Evolutionary conservation across 2,113 vertebrate genomes (phyloP).

Genomic region (Fukomys damarensis): DNA sequence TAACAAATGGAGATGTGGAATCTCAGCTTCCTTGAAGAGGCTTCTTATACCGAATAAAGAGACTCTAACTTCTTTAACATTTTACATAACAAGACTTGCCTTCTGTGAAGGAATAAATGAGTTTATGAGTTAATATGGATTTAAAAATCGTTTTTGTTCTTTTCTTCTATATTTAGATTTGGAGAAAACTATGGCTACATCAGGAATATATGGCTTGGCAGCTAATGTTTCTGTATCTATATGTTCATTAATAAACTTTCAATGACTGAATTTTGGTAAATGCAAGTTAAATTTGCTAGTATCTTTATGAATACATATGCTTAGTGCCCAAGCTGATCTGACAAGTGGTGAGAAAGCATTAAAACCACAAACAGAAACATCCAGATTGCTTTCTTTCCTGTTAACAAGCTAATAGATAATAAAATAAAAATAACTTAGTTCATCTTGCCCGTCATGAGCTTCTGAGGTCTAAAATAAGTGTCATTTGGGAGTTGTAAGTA

Average conservation of each 20-base stretch:
- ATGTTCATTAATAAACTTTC: not conserved
- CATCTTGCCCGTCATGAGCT: not conserved
- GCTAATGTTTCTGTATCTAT: conserved; percentile 11
- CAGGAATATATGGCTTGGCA: not conserved
- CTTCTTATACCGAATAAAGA: not conserved
- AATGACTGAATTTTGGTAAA: not conserved
- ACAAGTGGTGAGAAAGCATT: not conserved
- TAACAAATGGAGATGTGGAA: not conserved
- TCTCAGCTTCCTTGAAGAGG: conserved; percentile 1
- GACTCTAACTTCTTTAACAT: conserved; percentile 10
- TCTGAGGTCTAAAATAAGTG: not conserved
- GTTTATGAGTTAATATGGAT: not conserved
- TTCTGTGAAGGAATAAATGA: not conserved
- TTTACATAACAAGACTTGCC: not conserved
- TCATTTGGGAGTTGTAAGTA: not conserved
- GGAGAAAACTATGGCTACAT: not conserved
- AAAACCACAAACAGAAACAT: not conserved
- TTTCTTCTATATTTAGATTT: conserved; percentile 21
- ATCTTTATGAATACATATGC: not conserved
- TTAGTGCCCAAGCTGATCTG: not conserved
- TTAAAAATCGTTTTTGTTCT: not conserved
- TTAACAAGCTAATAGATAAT: not conserved
- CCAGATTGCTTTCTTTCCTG: not conserved
- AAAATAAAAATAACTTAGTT: conserved; percentile 44
- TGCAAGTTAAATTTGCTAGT: conserved; percentile 1